Evolutionary conservation across 2,113 vertebrate genomes (phyloP), one percentile per base, ranked within the genome.

Genomic region (Sebastes fasciatus): DNA sequence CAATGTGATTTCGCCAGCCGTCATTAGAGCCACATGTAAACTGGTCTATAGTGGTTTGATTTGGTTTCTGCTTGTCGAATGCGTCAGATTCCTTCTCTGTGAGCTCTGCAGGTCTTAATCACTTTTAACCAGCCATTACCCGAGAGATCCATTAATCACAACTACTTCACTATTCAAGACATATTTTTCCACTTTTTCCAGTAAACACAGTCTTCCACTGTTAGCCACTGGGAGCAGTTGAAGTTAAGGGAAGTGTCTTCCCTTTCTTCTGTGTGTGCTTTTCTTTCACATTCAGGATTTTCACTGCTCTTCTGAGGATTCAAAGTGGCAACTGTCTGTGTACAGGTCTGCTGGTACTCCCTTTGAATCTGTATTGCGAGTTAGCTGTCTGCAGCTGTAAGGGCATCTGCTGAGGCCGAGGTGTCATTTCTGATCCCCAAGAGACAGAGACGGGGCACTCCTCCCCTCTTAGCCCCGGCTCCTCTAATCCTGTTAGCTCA

Each of bases 401-500:
- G 83, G 76, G 87, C 83, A 86, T 91, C 88, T 85, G 73, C 87
- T 83, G 77, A 91, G 74, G 69, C 70, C 19, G 23, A 79, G 81
- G 81, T 89, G 90, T 88, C 82, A 86, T 74, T 86, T 81, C 57
- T 90, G 86, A 88, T 91, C 68, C 82, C 84, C 60, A n/a, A 67
- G 86, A 83, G 89, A 88, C 86, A 64, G 57, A 81, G 73, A 86
- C 2, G 49, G 83, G 64, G 82, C 70, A 71, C 83, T 83, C 81
- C 71, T 89, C 82, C 76, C 79, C 67, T 83, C 74, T 88, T 57
- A 85, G 82, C 79, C 71, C 64, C 54, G 82, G 74, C 79, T 86
- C 72, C 74, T 84, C 86, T 94, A 94, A 95, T 94, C 93, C 92
- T 92, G 90, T 95, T 92, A 94, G 94, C 86, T 82, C 85, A 83